Percentiles rank a stretch among this genome's conserved stretches.
phyloP scores from a whole-genome alignment of 2,797 vertebrate species.

The Corythornis leucogaster region DNA sequence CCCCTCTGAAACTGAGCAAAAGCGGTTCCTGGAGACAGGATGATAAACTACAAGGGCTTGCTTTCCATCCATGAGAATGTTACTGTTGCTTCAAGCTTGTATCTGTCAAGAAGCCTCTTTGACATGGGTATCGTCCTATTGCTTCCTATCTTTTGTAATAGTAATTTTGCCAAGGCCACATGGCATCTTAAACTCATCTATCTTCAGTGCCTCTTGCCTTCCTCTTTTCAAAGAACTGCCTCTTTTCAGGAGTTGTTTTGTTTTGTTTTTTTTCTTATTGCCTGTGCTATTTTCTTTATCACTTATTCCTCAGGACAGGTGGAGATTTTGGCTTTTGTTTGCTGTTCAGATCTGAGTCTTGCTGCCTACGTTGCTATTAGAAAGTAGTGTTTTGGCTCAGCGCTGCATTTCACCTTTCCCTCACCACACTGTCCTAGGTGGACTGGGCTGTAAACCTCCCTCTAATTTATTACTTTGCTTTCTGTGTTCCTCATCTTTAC shows the following conservation, averaged over 20 bases:
- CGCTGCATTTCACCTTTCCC: background rate
- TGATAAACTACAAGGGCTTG: background rate
- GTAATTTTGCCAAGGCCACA: background rate
- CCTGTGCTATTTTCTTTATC: background rate
- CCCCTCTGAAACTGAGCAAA: background rate
- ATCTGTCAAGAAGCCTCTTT: background rate
- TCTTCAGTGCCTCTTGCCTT: background rate
- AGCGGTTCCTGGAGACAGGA: background rate
- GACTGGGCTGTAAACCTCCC: constrained; percentile 35
- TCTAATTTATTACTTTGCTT: constrained; percentile 60
- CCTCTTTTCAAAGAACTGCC: background rate
- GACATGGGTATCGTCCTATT: background rate
- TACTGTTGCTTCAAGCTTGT: background rate
- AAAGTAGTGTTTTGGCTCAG: background rate
- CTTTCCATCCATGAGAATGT: background rate
- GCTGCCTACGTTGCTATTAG: background rate
- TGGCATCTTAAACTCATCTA: background rate
- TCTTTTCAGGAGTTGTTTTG: background rate
- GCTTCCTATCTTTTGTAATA: background rate
- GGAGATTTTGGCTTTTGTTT: background rate
- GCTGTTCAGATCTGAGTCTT: background rate
- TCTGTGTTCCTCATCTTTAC: constrained; percentile 68
- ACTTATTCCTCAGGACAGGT: background rate
- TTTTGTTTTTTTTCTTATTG: background rate
- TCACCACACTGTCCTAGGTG: background rate